Conservation (phyloP, 2,888 invertebrate genomes). For the Dynastes hyllus region DNA sequence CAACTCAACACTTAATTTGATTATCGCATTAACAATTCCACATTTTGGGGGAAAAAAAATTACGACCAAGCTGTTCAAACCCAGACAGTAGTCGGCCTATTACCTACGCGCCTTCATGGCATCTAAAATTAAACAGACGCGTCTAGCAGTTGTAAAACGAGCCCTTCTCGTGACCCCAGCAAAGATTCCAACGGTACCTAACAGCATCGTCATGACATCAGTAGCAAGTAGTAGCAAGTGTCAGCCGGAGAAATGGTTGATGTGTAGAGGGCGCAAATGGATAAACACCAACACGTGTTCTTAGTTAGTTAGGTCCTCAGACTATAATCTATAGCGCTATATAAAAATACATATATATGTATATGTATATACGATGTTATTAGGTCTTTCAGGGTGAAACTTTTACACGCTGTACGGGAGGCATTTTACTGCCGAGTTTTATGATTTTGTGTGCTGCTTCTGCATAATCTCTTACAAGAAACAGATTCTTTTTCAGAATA, state of each 20-base stretch:
- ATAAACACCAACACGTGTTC: constrained; percentile 50
- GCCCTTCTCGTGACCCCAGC: constrained; percentile 42
- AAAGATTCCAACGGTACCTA: constrained; percentile 24
- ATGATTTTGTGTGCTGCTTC: constrained; percentile 22
- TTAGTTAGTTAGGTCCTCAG: constrained; percentile 50
- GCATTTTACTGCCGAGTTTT: constrained; percentile 24
- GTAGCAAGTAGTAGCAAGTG: constrained; percentile 46
- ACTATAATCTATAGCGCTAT: constrained; percentile 30
- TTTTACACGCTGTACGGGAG: constrained; percentile 6
- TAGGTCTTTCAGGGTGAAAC: constrained; percentile 28
- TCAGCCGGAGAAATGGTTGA: constrained; percentile 1
- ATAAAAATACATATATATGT: constrained; percentile 42
- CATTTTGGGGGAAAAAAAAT: not conserved
- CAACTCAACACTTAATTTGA: not conserved
- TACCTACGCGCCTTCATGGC: not conserved
- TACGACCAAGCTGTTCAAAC: not conserved
- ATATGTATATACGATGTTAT: constrained; percentile 25
- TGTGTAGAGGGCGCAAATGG: constrained; percentile 34
- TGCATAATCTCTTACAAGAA: too few relatives aligned
- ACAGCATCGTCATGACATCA: not conserved
- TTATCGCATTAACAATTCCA: constrained; percentile 2
- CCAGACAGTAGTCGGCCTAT: constrained; percentile 1
- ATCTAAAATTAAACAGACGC: constrained; percentile 44
- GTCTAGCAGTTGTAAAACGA: constrained; percentile 38
- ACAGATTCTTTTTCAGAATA: too few relatives aligned